Evolutionary conservation across 2,113 vertebrate genomes (phyloP), one percentile per base, ranked within the genome.

Genomic region (Tichodroma muraria): DNA sequence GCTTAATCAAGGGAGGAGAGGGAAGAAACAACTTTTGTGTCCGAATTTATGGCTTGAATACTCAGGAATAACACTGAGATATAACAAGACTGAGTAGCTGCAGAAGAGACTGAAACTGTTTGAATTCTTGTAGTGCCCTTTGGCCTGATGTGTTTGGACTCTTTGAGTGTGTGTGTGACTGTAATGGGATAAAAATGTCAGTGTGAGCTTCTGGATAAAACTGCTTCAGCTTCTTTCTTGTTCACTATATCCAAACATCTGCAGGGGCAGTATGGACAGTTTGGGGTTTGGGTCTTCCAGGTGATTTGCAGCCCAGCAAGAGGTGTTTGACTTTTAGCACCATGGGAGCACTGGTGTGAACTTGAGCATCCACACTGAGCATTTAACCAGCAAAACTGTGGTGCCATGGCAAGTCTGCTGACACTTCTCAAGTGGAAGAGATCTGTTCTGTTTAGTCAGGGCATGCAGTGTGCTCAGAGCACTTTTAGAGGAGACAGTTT

Each of bases 81-180:
- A 13, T 33, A 78, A 64, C 37, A 82, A 52, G 37, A 20, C 50
- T 33, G 30, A 91, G 37, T 38, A 70, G 75, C 25, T 88, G 85
- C 89, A 80, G 79, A 90, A 66, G 66, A 89, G 64, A n/a, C 75
- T 80, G 75, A 82, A 92, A 53, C 82, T 83, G 91, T 96, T 91
- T 95, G 85, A 91, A 97, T 95, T 94, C 85, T 88, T 94, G 44
- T 49, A 8, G 13, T 89, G 93, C 38, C 75, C 91, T 96, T 94
- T 95, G 87, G 59, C 93, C 91, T 63, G n/a, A 40, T 61, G 47
- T 94, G 56, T 94, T 95, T 96, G 91, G 66, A 64, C 66, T 95
- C 54, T 80, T 77, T 54, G 94, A 83, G 89, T 60, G 84, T 89
- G 61, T 76, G 82, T 94, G 78, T 85, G 85, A 95, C 75, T 91